A percentile compares a stretch with the other conserved stretches of the same genome.
Conservation (phyloP, 2,797 vertebrate species). For the Intellagama lesueurii region DNA sequence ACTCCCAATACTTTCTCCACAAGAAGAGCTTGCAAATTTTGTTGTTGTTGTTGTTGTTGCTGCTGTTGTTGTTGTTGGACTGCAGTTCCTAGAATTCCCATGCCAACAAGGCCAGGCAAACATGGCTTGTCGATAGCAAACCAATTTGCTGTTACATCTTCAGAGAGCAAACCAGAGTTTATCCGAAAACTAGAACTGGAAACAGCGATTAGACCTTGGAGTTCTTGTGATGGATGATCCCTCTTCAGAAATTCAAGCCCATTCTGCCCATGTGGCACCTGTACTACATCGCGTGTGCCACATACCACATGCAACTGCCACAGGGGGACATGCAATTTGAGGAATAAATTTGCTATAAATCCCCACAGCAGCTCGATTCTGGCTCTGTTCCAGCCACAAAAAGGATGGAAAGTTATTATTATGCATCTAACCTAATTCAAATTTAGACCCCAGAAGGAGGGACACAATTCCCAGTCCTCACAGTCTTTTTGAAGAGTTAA, state of each 20-base stretch:
- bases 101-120: too few species aligned
- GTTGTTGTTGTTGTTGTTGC: too few species aligned
- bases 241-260: not conserved
- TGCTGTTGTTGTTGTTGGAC: too few species aligned
- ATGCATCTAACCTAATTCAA: conserved; percentile 53
- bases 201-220: not conserved
- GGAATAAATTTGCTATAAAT: not conserved
- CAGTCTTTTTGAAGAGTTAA: conserved; percentile 39
- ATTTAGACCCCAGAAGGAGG: conserved; percentile 57
- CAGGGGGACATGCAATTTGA: not conserved
- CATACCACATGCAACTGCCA: not conserved
- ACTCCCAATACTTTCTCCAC: not conserved
- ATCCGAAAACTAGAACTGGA: not conserved
- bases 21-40: too few species aligned
- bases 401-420: conserved; percentile 50
- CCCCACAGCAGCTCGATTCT: not conserved
- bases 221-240: too few species aligned
- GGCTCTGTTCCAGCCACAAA: not conserved
- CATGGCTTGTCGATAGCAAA: not conserved
- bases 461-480: conserved; percentile 8
- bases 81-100: too few species aligned
- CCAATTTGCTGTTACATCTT: not conserved
- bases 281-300: not conserved
- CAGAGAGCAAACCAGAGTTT: not conserved
- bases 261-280: not conserved